Evolutionary conservation across 1,140 invertebrate genomes (phyloP), one percentile per base, ranked within the genome.

Genomic region (Monochamus saltuarius): DNA sequence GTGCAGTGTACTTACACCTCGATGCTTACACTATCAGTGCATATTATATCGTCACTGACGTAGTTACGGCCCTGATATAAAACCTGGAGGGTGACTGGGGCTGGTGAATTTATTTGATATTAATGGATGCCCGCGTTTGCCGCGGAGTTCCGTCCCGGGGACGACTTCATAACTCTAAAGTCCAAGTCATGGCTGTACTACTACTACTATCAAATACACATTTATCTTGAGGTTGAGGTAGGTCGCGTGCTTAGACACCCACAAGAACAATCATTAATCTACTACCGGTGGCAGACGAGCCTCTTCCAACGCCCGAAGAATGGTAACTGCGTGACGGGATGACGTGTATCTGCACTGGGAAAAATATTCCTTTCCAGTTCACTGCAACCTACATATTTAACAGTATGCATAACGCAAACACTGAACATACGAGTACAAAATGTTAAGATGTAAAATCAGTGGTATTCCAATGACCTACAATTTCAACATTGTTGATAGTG

Each of bases 161-260:
- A 67, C 65, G 58, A 67, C 65, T 67, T 67, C 65, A 67, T 67
- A 67, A 67, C 54, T 59, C 62, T 57, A 61, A 65, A 65, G 59
- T 65, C 52, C 62, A 64, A 67, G 62, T 67, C 65, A 67, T 67
- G 65, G 58, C 51, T 59, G 54, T 51, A 40, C 57, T 59, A 46
- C 54, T 59, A 46, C 54, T 34, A 56, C 65, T 67, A 67, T 67
- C 65, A 67, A 67, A 67, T 67, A 65, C 56, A 57, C 65, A 67
- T 67, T 67, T 65, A 67, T 67, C 65, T 67, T 67, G 55, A 59
- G 49, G 62, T 67, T 67, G 65, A 67, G 65, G 65, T 65, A 67
- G 65, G 65, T 67, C 65, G 65, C 65, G 65, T 67, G 65, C 62
- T 59, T 53, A 35, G 22, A 29, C 22, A 29, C 22, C 6, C 22